Evolutionary conservation across 64 coral and sea anemone species (phyloP), one percentile per base, ranked within the genome.

Genomic region (Stichodactyla helianthus): DNA sequence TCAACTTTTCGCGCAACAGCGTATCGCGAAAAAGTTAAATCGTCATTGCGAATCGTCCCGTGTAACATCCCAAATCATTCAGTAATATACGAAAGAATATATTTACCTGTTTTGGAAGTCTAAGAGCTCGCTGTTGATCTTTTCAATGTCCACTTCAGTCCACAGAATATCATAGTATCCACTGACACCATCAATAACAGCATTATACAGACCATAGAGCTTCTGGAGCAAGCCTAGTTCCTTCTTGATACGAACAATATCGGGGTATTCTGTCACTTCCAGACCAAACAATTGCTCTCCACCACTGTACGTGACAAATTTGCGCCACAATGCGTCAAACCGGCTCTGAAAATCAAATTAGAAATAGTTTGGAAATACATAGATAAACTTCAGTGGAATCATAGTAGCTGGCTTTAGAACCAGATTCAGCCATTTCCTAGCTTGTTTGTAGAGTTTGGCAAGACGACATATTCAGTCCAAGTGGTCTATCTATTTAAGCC

Each of bases 91-190:
- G 1, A 6, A 10, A 81, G 7, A 4, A 52, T 54, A 53, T 81
- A 11, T 17, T 64, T 1, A 96, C 94, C 94, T 96, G 85, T 96
- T 96, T 35, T 96, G 94, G 79, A 96, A 96, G 82, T 96, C 94
- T 53, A 96, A 51, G 7, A 96, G 84, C 63, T 96, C 94, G 15
- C 86, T 82, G 82, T 96, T 96, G 50, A 96, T 96, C 81, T 93
- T 96, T 57, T 96, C 94, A 25, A 96, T 96, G 27, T 96, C 94
- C 50, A 96, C 94, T 79, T 96, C 94, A 52, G 87, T 96, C 94
- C 94, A 96, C n/a, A 96, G 85, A 54, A 96, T 96, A 56, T 96
- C 94, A 62, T 96, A 96, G 81, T 96, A 96, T 11, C 94, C 94
- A 57, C 88, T 96, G 18, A 96, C 71, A 68, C 91, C 92, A 90